Evolutionary conservation across 2,113 vertebrate genomes (phyloP).

Genomic region (Oxyura jamaicensis): DNA sequence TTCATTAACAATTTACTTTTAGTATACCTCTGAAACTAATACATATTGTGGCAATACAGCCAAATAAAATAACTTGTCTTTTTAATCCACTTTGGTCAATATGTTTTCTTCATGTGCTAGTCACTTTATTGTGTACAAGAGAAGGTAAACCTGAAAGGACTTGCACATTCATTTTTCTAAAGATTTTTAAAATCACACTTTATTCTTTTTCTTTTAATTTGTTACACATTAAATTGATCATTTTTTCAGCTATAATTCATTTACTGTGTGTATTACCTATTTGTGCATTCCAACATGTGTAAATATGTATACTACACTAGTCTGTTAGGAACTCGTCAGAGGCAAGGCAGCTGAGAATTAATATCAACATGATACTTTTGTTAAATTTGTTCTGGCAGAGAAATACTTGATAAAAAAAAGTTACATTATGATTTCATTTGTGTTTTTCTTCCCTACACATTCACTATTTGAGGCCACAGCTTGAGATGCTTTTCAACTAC

Average conservation of each 20-base stretch:
- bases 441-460: neutral
- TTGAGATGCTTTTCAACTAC: neutral
- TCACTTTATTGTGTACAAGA: neutral
- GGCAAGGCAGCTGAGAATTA: neutral
- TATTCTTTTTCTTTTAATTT: neutral
- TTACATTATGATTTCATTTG: neutral
- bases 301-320: neutral
- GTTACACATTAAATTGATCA: neutral
- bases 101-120: neutral
- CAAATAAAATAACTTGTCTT: neutral
- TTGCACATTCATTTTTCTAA: neutral
- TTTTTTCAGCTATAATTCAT: neutral
- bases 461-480: neutral
- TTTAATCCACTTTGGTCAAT: neutral
- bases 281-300: neutral
- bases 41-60: neutral
- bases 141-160: neutral
- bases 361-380: neutral
- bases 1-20: neutral
- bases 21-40: neutral
- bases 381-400: neutral
- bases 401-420: constrained; percentile 8
- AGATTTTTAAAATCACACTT: neutral
- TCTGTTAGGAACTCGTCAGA: neutral
- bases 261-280: constrained; percentile 8